phyloP scores from a whole-genome alignment of 2,113 vertebrate species.

The Brachionichthys hirsutus region DNA sequence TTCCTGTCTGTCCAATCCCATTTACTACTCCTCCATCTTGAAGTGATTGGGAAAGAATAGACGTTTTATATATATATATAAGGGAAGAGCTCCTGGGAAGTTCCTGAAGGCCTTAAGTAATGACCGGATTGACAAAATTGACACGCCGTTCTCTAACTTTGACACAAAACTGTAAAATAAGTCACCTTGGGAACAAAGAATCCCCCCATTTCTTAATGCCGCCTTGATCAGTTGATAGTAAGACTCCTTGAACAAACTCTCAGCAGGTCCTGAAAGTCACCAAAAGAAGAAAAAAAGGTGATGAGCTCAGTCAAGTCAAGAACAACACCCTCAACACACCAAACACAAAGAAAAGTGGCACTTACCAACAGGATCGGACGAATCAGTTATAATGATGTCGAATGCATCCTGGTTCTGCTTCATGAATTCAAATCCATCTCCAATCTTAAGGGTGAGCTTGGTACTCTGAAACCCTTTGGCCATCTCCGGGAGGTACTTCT shows the following conservation, averaged over 20 bases:
- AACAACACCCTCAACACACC: too few relatives aligned
- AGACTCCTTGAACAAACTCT: constrained; percentile 97
- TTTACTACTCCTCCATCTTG: not conserved
- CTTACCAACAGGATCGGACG: constrained; percentile 96
- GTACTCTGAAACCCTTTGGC: constrained; percentile 92
- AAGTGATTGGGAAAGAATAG: not conserved
- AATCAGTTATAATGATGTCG: constrained; percentile 97
- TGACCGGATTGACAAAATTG: not conserved
- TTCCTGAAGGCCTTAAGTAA: not conserved
- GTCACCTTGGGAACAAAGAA: constrained; percentile 96
- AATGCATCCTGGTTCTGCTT: constrained; percentile 97
- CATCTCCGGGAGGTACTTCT: constrained; percentile 95
- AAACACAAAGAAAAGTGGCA: not conserved
- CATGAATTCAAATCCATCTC: constrained; percentile 99
- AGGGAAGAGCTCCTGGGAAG: not conserved
- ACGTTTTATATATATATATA: not conserved
- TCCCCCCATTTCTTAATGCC: constrained; percentile 87
- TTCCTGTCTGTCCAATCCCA: not conserved
- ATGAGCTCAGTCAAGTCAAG: not conserved
- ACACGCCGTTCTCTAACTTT: not conserved
- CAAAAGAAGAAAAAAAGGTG: constrained; percentile 2
- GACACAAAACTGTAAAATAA: not conserved
- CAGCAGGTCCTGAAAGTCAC: constrained; percentile 86
- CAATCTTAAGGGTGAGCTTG: constrained; percentile 91
- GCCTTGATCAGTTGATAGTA: constrained; percentile 99